These are phyloP conservation scores for Cisticola juncidis DNA, from an alignment of 2,113 vertebrate genomes.

Conservation along the genomic window DNA sequence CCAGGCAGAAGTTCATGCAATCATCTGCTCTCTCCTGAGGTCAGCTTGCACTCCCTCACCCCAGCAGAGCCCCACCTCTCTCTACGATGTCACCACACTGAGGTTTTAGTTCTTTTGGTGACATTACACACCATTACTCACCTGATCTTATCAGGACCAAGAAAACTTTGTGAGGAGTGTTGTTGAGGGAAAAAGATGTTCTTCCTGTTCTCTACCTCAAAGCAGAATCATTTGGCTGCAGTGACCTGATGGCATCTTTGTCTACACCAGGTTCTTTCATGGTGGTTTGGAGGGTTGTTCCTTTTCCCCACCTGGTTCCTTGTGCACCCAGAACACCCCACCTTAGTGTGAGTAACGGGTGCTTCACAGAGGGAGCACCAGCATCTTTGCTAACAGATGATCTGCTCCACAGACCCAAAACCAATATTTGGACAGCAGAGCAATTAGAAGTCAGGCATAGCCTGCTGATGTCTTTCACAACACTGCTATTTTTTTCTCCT, in stretches of 20 bases:
- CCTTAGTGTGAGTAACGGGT: neutral
- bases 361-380: neutral
- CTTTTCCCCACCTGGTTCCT: neutral
- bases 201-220: neutral
- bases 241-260: neutral
- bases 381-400: neutral
- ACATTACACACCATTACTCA: neutral
- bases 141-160: neutral
- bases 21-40: rapidly evolving
- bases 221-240: neutral
- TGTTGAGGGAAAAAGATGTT: neutral
- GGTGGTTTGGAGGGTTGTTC: neutral
- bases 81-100: neutral
- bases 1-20: rapidly evolving
- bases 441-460: neutral
- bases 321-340: neutral
- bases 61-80: neutral
- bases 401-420: neutral
- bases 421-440: neutral
- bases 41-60: neutral
- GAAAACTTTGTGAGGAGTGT: neutral
- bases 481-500: neutral
- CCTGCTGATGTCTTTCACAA: neutral
- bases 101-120: neutral
- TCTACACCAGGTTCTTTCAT: neutral